These are phyloP conservation scores for Amphiprion percula DNA, from an alignment of 2,113 vertebrate species.

Conservation along the genomic window DNA sequence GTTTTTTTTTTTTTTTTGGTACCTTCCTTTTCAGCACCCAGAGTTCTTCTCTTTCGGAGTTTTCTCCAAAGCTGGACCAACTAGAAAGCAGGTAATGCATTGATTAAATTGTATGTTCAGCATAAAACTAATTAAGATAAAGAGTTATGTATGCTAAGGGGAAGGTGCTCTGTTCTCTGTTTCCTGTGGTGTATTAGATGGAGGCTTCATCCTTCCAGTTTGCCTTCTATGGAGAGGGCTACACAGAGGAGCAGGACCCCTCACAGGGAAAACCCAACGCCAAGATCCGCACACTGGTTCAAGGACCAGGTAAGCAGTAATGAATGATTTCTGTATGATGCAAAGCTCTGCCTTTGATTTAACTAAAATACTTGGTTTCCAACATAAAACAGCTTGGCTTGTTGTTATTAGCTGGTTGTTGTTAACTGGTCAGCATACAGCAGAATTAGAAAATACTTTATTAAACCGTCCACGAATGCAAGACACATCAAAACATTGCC, in stretches of 20 bases:
- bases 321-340: not conserved
- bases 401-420: not conserved
- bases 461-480: not conserved
- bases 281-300: conserved; percentile 93
- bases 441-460: not conserved
- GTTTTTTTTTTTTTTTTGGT: conserved; percentile 1
- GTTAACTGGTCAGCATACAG: not conserved
- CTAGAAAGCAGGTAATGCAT: conserved; percentile 91
- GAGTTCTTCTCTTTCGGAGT: conserved; percentile 93
- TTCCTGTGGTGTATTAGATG: conserved; percentile 81
- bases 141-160: not conserved
- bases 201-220: conserved; percentile 92
- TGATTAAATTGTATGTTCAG: not conserved
- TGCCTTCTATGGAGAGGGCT: conserved; percentile 93
- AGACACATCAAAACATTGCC: not conserved
- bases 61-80: conserved; percentile 93
- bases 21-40: conserved; percentile 85
- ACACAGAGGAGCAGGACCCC: conserved; percentile 86
- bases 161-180: not conserved
- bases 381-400: not conserved
- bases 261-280: conserved; percentile 88
- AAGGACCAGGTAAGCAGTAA: conserved; percentile 90
- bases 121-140: not conserved
- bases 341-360: not conserved
- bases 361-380: not conserved